These are phyloP conservation scores for Chiloscyllium punctatum DNA, from an alignment of 2,797 vertebrate species.

Conservation along the genomic window DNA sequence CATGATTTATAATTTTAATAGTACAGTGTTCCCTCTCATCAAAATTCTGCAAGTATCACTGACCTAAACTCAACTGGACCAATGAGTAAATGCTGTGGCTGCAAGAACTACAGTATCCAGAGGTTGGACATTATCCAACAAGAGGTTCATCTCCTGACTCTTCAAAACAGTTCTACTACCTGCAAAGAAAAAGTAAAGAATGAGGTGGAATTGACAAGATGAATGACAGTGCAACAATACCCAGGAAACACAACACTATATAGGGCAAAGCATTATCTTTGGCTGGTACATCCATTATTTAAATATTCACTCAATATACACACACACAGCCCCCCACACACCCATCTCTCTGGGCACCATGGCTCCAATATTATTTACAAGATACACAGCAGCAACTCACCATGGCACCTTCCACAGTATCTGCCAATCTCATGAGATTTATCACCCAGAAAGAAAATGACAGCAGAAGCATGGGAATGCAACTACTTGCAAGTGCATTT, in stretches of 20 bases:
- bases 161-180: neutral
- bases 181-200: neutral
- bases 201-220: too few species aligned
- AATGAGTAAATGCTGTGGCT: neutral
- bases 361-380: neutral
- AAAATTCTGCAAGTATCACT: neutral
- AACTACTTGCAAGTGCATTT: neutral
- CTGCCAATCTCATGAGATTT: neutral
- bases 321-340: too few species aligned
- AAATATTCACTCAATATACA: neutral
- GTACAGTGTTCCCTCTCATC: neutral
- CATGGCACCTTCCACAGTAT: neutral
- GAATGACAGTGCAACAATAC: too few species aligned
- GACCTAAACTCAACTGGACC: neutral
- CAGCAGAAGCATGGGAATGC: neutral
- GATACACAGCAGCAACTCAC: neutral
- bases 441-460: neutral
- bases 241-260: too few species aligned
- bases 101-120: too few species aligned
- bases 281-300: neutral
- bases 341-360: too few species aligned
- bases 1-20: neutral
- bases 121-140: too few species aligned
- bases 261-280: neutral
- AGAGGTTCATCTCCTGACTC: neutral